Evolutionary conservation across 2,888 invertebrate species (phyloP).

Genomic region (Zhuqinia jingwanae): DNA sequence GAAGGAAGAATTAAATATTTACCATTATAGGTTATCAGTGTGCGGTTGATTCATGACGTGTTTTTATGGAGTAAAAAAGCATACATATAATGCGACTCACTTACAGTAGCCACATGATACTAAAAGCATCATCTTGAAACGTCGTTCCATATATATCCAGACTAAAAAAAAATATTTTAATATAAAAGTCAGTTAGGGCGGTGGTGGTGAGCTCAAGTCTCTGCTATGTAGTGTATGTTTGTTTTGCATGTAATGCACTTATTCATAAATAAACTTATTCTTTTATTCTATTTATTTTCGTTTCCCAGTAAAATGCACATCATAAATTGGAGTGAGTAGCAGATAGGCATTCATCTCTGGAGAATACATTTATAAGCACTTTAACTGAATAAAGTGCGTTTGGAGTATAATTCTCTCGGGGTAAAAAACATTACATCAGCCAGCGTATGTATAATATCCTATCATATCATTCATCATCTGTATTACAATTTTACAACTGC

Average conservation of each 20-base stretch:
- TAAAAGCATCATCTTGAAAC: neutral
- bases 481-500: no score
- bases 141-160: no score
- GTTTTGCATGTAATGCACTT: neutral
- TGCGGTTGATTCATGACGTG: slow-evolving; percentile 15
- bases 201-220: neutral
- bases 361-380: slow-evolving; percentile 73
- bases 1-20: neutral
- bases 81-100: no score
- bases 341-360: slow-evolving; percentile 51
- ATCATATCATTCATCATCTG: slow-evolving; percentile 22
- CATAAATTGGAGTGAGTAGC: slow-evolving; percentile 51
- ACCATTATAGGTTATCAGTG: no score
- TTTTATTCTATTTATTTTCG: neutral
- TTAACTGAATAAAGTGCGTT: slow-evolving; percentile 65
- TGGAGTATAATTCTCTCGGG: slow-evolving; percentile 57
- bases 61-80: no score
- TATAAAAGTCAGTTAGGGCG: slow-evolving; percentile 44
- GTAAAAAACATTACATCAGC: slow-evolving; percentile 60
- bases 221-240: neutral
- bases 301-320: slow-evolving; percentile 4
- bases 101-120: neutral
- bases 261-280: neutral
- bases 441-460: slow-evolving; percentile 27
- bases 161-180: neutral